These are phyloP conservation scores for Archilochus colubris DNA, from an alignment of 2,113 vertebrate genomes.

Conservation along the genomic window DNA sequence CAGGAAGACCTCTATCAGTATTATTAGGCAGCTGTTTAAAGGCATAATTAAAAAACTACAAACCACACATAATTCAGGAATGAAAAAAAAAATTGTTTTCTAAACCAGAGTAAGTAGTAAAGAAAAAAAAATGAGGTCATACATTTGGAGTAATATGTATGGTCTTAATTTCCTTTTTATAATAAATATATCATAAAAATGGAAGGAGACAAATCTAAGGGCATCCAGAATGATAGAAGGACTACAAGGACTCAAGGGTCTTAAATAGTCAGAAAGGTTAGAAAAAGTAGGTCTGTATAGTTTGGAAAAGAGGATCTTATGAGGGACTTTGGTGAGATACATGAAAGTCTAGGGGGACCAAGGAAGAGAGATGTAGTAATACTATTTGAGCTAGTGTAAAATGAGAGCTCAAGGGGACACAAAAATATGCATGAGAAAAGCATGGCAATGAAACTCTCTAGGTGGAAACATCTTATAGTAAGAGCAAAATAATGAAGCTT, in stretches of 20 bases:
- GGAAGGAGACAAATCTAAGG: not conserved
- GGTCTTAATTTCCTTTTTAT: not conserved
- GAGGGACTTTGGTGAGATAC: not conserved
- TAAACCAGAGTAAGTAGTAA: not conserved
- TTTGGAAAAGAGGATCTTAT: slow-evolving; percentile 24
- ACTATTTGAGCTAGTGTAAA: not conserved
- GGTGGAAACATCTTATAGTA: not conserved
- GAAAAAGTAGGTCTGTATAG: slow-evolving; percentile 2
- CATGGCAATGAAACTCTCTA: not conserved
- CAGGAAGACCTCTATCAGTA: not conserved
- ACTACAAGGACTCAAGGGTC: not conserved
- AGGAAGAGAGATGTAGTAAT: not conserved
- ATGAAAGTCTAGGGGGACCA: not conserved
- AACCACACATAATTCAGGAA: not conserved
- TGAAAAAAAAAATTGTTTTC: not conserved
- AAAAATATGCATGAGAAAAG: not conserved
- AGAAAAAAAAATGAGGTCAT: not conserved
- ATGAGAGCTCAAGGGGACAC: not conserved
- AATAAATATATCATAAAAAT: not conserved
- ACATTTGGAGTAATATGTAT: not conserved
- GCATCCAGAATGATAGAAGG: not conserved
- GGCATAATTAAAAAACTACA: not conserved
- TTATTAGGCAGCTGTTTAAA: not conserved
- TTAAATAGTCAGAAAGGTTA: slow-evolving; percentile 18
- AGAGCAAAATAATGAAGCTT: not conserved